Conservation (phyloP, 2,113 vertebrate species). For the Cyanoderma ruficeps region DNA sequence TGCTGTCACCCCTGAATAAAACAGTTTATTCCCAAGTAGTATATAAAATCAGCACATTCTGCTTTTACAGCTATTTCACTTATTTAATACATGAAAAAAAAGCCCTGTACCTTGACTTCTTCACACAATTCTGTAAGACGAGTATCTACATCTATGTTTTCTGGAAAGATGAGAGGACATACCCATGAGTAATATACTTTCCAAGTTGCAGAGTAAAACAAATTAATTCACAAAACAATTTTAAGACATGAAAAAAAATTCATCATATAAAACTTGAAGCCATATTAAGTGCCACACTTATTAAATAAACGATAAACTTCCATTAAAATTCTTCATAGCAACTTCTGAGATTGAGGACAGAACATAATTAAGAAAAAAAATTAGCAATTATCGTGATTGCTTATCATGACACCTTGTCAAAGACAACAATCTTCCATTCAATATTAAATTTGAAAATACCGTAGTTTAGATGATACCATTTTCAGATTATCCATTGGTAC, state of each 20-base stretch:
- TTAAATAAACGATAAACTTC: neutral
- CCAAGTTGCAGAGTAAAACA: slow-evolving; percentile 17
- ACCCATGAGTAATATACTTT: slow-evolving; percentile 27
- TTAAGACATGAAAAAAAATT: neutral
- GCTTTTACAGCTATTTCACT: neutral
- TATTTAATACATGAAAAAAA: neutral
- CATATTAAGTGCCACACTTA: neutral
- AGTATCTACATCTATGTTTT: slow-evolving; percentile 92
- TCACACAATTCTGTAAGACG: slow-evolving; percentile 92
- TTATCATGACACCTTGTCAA: neutral
- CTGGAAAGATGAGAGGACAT: slow-evolving; percentile 77
- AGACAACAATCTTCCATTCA: neutral
- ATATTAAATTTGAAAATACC: neutral
- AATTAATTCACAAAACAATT: neutral
- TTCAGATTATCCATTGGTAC: neutral
- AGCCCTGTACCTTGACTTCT: slow-evolving; percentile 88
- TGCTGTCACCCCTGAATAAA: neutral
- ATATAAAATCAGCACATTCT: neutral
- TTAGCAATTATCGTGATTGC: neutral
- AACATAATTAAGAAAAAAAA: neutral
- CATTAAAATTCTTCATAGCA: neutral
- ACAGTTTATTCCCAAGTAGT: neutral
- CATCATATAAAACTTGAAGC: neutral
- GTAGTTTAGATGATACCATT: neutral
- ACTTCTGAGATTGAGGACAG: neutral